Percentiles rank a stretch among this genome's conserved stretches.
Evolutionary conservation across 2,888 invertebrate genomes (phyloP).

Genomic region (Platycnemis pennipes): DNA sequence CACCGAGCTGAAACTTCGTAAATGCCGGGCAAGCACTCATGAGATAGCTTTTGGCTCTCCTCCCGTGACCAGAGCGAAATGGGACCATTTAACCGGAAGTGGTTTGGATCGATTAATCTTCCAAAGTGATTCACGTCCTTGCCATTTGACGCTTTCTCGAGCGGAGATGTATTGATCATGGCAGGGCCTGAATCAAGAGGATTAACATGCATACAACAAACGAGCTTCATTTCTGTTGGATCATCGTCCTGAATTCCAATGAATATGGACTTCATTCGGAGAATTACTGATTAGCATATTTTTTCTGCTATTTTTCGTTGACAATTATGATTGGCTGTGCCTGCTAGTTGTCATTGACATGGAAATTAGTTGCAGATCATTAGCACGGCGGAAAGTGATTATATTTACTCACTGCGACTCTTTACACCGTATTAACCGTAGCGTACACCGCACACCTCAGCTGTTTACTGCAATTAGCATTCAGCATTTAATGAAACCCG

Average conservation of each 20-base stretch:
- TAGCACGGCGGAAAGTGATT: no score
- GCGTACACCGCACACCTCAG: no score
- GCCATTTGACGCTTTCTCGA: slow-evolving; percentile 8
- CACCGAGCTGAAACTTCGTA: not conserved
- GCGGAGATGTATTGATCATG: not conserved
- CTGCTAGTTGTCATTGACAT: no score
- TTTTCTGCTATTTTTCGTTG: no score
- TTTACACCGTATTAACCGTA: no score
- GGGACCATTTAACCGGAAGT: not conserved
- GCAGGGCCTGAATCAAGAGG: not conserved
- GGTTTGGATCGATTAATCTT: slow-evolving; percentile 6
- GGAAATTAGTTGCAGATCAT: no score
- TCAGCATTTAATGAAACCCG: no score
- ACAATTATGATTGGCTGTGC: no score
- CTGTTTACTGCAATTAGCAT: no score
- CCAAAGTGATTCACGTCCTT: slow-evolving; percentile 18
- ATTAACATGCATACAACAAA: not conserved
- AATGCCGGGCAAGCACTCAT: not conserved
- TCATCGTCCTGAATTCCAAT: not conserved
- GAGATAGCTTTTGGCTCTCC: not conserved
- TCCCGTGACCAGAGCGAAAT: not conserved
- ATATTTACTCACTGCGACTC: no score
- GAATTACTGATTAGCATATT: no score
- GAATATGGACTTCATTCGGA: no score
- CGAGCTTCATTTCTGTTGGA: not conserved